phyloP scores from a whole-genome alignment of 2,113 vertebrate species.

The Butorides virescens region DNA sequence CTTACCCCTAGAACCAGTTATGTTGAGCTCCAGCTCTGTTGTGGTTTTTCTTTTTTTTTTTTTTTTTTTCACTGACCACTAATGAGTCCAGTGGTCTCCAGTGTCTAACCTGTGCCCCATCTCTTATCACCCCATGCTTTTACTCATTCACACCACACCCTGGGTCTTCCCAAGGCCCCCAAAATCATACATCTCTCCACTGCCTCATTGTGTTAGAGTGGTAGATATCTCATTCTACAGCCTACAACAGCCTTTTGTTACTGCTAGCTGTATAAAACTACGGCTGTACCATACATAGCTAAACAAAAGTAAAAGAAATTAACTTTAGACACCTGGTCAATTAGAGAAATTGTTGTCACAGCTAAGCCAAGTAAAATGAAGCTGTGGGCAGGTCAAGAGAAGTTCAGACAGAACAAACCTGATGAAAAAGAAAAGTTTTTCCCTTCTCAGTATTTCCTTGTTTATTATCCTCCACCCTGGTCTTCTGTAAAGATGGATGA shows the following conservation, averaged over 20 bases:
- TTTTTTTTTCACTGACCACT: not conserved
- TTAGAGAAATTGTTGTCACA: not conserved
- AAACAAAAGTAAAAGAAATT: not conserved
- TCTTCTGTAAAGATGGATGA: not conserved
- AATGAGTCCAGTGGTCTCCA: not conserved
- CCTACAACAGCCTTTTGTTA: not conserved
- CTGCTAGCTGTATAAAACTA: not conserved
- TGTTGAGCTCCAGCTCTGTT: not conserved
- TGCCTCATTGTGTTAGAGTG: not conserved
- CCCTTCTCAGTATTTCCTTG: not conserved
- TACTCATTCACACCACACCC: rapidly evolving
- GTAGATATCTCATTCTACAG: not conserved
- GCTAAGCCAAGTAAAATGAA: not conserved
- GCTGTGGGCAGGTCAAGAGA: not conserved
- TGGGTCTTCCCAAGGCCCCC: not conserved
- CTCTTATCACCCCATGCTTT: not conserved
- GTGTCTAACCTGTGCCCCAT: not conserved
- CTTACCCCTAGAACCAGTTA: not conserved
- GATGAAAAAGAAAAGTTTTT: not conserved
- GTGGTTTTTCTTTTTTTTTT: not conserved
- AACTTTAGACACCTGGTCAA: not conserved
- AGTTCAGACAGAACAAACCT: not conserved
- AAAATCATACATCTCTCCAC: not conserved
- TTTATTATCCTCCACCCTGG: not conserved
- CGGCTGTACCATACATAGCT: not conserved